Evolutionary conservation across 2,888 invertebrate genomes (phyloP).

Genomic region (Protodeltote pygarga): DNA sequence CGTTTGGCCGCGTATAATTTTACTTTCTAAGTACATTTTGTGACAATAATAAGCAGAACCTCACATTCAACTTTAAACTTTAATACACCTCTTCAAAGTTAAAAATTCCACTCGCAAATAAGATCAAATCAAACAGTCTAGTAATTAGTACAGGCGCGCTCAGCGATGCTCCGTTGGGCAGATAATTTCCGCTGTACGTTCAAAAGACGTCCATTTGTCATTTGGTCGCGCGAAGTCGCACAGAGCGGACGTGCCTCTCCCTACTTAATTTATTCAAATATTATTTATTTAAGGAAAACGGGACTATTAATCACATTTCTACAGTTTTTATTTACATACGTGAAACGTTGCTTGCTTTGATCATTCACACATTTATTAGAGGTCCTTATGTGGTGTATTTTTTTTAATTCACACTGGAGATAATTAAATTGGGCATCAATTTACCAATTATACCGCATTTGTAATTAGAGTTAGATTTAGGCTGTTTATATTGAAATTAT

Average conservation of each 20-base stretch:
- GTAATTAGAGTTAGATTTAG: conserved; percentile 26
- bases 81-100: conserved; percentile 54
- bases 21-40: conserved; percentile 83
- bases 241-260: conserved; percentile 78
- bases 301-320: conserved; percentile 85
- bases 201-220: conserved; percentile 86
- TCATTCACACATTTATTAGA: conserved; percentile 75
- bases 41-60: conserved; percentile 74
- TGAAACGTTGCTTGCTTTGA: conserved; percentile 77
- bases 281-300: conserved; percentile 87
- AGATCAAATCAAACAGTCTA: conserved; percentile 84
- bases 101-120: conserved; percentile 56
- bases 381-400: conserved; percentile 62
- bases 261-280: conserved; percentile 85
- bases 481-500: conserved; percentile 18
- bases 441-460: conserved; percentile 42
- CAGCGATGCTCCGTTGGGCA: conserved; percentile 83
- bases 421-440: conserved; percentile 43
- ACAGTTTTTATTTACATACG: conserved; percentile 82
- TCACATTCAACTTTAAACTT: conserved; percentile 56
- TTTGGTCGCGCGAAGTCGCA: conserved; percentile 79
- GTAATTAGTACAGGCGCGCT: conserved; percentile 83
- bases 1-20: conserved; percentile 82
- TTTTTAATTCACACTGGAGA: conserved; percentile 54
- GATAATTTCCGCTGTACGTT: conserved; percentile 85